Base-by-base conservation (phyloP, 2,888 invertebrate genomes). In the Oscheius onirici region DNA sequence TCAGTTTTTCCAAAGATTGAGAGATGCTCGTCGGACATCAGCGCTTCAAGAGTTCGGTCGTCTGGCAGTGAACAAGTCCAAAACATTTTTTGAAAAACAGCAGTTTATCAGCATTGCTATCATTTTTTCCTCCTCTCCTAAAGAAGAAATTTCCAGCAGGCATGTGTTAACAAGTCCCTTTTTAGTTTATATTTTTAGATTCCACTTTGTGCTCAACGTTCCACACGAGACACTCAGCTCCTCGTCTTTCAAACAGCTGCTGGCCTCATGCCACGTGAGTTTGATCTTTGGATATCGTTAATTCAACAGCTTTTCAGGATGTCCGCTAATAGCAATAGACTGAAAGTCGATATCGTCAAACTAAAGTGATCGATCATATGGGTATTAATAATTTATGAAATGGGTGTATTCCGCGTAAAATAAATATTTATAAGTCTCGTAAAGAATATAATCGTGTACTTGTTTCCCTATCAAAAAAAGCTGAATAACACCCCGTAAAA, bases 241-340 rank as follows among this genome's bases (percentile, higher is more conserved):
- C 58, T 58, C 58, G 40, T 58, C 58, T 58, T 58, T 58, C 58
- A 40, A 17, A 58, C 58, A 58, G 58, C 58, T 58, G 58, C 41
- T 58, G 43, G 40, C 58, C n/a, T n/a, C n/a, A n/a, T 41, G 41
- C 58, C 58, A 58, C 40, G 58, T 58, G 58, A 58, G 58, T 40
- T 20, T 17, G 20, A n/a, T 58, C 34, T 55, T 34, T n/a, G n/a
- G 28, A 15, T 55, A 24, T 55, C n/a, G 13, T 41, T 40, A 58
- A 40, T 40, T 41, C 2, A 8, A 20, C 5, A 17, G 40, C 15
- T 22, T 58, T 58, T 17, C 22, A 58, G 58, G 58, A 58, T 41
- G 41, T 20, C 20, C n/a, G 10, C n/a, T 58, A 11, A 34, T 22
- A 20, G 20, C 17, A 3, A 22, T 17, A 52, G 24, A 24, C 17